Evolutionary conservation across 2,888 invertebrate species (phyloP).

Genomic region (Buathra laborator): DNA sequence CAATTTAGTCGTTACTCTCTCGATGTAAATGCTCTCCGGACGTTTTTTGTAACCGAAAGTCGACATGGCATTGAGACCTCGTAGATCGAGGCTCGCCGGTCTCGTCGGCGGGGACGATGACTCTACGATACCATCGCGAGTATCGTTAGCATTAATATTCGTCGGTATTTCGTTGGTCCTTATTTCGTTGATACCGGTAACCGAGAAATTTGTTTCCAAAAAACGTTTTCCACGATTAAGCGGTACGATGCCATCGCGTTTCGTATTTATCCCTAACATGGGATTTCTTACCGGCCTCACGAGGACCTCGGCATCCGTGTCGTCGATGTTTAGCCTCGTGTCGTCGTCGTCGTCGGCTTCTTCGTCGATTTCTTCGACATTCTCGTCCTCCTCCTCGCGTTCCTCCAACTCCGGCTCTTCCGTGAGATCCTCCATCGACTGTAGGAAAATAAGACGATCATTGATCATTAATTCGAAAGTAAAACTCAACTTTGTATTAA

Average conservation of each 20-base stretch:
- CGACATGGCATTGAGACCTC: slow-evolving; percentile 70
- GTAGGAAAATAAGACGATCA: slow-evolving; percentile 35
- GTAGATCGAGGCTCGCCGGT: slow-evolving; percentile 79
- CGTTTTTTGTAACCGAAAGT: slow-evolving; percentile 72
- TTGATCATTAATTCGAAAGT: neutral
- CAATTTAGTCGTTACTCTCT: slow-evolving; percentile 77
- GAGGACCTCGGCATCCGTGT: slow-evolving; percentile 71
- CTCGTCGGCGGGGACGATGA: slow-evolving; percentile 68
- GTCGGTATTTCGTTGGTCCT: slow-evolving; percentile 71
- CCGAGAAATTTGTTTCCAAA: slow-evolving; percentile 81
- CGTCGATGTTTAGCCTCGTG: slow-evolving; percentile 55
- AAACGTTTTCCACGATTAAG: slow-evolving; percentile 68
- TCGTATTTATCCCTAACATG: slow-evolving; percentile 49
- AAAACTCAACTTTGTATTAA: neutral
- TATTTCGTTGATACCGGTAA: slow-evolving; percentile 80
- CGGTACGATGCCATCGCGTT: slow-evolving; percentile 44
- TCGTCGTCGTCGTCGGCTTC: slow-evolving; percentile 62
- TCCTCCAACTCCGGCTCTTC: slow-evolving; percentile 84
- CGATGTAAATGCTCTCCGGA: slow-evolving; percentile 75
- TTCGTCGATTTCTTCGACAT: slow-evolving; percentile 77
- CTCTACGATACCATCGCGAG: slow-evolving; percentile 43
- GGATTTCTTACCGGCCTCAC: slow-evolving; percentile 79
- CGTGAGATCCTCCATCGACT: slow-evolving; percentile 84
- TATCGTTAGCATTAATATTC: slow-evolving; percentile 43
- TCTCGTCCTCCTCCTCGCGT: slow-evolving; percentile 81